Conservation (phyloP, 2,888 invertebrate species). For the Melieria omissa region DNA sequence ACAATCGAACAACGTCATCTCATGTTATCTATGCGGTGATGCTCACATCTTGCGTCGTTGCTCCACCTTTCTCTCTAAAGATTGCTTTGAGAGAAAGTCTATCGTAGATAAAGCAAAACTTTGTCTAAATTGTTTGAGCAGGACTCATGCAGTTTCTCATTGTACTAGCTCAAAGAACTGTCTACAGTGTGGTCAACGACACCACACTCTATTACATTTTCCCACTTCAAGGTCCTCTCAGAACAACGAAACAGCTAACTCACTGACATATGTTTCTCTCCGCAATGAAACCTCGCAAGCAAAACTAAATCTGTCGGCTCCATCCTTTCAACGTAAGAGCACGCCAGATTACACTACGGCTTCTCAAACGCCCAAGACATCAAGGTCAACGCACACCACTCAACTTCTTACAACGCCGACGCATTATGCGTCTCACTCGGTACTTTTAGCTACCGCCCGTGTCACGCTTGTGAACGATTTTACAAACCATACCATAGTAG, state of each 20-base stretch:
- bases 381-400: slow-evolving; percentile 2
- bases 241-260: neutral
- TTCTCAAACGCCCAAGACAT: neutral
- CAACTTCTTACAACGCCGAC: neutral
- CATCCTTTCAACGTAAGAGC: neutral
- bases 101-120: slow-evolving; percentile 23
- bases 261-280: neutral
- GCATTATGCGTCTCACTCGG: neutral
- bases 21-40: slow-evolving; percentile 21
- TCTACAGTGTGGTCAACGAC: slow-evolving; percentile 1
- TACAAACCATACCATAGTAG: neutral
- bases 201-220: neutral
- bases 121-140: slow-evolving; percentile 16
- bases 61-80: slow-evolving; percentile 17
- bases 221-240: neutral
- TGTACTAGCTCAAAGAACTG: slow-evolving; percentile 9
- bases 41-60: slow-evolving; percentile 27
- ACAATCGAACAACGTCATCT: neutral
- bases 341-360: neutral
- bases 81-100: slow-evolving; percentile 14
- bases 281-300: neutral
- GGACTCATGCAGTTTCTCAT: neutral
- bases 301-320: slow-evolving; percentile 1
- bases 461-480: neutral
- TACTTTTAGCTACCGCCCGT: neutral